A percentile compares a stretch with the other conserved stretches of the same genome.
Conservation (phyloP, 92 coral and sea anemone genomes). For the Palythoa caribaeorum region DNA sequence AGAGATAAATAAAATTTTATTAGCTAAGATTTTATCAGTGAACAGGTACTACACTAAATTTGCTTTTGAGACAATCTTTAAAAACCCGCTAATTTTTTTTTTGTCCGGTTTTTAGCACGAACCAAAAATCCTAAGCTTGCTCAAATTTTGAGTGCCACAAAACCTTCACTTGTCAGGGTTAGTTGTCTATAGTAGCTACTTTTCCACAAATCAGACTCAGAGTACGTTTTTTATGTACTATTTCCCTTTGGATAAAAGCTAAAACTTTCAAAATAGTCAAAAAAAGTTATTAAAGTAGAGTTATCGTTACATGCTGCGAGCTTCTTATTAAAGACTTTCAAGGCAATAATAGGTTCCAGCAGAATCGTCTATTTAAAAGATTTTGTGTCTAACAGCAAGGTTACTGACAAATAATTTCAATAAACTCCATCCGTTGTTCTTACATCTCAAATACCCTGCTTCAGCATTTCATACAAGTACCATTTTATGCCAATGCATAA, state of each 20-base stretch:
- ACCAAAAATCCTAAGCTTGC: not conserved
- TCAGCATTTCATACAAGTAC: not conserved
- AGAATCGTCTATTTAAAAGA: not conserved
- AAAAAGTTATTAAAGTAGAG: conserved; percentile 15
- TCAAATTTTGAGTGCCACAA: not conserved
- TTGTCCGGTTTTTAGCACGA: not conserved
- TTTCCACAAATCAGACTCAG: not conserved
- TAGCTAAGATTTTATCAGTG: conserved; percentile 32
- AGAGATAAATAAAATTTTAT: conserved; percentile 6
- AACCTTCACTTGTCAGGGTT: not conserved
- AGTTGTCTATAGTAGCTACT: not conserved
- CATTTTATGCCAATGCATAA: conserved; percentile 11
- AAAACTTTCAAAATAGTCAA: not conserved
- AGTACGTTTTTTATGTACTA: not conserved
- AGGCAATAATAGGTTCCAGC: conserved; percentile 18
- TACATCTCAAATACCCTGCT: not conserved
- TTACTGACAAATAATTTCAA: not conserved
- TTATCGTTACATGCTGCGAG: conserved; percentile 40
- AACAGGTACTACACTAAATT: not conserved
- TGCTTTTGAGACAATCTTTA: not conserved
- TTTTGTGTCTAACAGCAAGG: not conserved
- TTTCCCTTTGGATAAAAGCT: not conserved
- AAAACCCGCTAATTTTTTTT: conserved; percentile 5
- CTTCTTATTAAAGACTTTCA: conserved; percentile 29
- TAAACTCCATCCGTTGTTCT: not conserved